Evolutionary conservation across 2,888 invertebrate species (phyloP), one percentile per base, ranked within the genome.

Genomic region (Onthophagus sagittarius): DNA sequence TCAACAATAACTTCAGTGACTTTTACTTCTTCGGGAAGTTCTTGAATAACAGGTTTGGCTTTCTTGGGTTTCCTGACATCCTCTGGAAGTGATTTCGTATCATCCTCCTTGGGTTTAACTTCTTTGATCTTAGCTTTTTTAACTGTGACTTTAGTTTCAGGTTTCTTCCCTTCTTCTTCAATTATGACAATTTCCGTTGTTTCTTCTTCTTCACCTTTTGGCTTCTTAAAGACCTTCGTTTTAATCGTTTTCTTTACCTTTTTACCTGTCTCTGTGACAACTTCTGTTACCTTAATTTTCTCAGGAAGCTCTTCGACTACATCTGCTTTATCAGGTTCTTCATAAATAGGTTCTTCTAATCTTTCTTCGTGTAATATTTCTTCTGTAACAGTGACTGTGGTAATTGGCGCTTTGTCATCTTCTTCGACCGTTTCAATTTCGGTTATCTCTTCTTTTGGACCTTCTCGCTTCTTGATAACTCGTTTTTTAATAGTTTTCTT

Each of bases 171-270:
- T 80, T 87, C 80, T 83, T 86, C 76, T 79, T 83, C 80, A 79
- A 69, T 81, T 70, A 53, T 80, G 75, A 64, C 76, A 74, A 73
- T 77, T 71, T 79, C 78, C 74, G 84, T 85, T 79, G 86, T 87
- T 82, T 84, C 84, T 77, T 82, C 85, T 70, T 64, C 69, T n/a
- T 31, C 71, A 70, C 69, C 62, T 23, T 80, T 82, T 6, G 83
- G 84, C 76, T 84, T 86, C 71, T 85, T 86, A 0, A 86, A 83
- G 70, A 85, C 85, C 1, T 85, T 83, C 75, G 84, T 86, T 5
- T 84, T 86, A 23, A 75, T 74, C 15, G 75, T 74, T 62, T 72
- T 79, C 71, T 78, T 79, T 5, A 77, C 74, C 65, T 77, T 69
- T 11, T 69, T 74, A 32, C 64, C 32, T 15, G 31, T 62, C 71